phyloP scores from a whole-genome alignment of 2,888 invertebrate genomes.

The Torymus texanus region DNA sequence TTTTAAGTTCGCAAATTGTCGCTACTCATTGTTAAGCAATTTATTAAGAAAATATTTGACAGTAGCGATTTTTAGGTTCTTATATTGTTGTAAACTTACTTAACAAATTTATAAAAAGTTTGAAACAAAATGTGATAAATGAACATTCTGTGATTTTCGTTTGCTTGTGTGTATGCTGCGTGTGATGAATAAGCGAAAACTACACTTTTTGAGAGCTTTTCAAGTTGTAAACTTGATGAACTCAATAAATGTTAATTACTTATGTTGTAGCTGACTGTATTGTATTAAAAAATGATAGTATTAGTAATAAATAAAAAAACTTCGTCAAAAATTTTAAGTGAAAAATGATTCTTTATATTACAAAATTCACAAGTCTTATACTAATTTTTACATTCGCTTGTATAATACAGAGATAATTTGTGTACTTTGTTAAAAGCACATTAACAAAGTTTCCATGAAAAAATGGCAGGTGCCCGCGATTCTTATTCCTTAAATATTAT shows the following conservation, averaged over 20 bases:
- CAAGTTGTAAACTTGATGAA: conserved; percentile 35
- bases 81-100: not conserved
- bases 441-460: conserved; percentile 34
- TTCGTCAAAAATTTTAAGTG: conserved; percentile 40
- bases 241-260: conserved; percentile 49
- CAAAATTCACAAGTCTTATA: conserved; percentile 55
- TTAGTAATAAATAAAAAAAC: conserved; percentile 48
- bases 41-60: no score
- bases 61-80: no score
- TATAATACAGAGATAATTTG: conserved; percentile 47
- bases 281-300: conserved; percentile 22
- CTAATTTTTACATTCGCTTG: conserved; percentile 47
- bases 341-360: conserved; percentile 55
- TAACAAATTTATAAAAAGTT: conserved; percentile 24
- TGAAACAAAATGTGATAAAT: conserved; percentile 46
- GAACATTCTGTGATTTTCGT: conserved; percentile 47
- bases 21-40: no score
- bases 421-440: conserved; percentile 7
- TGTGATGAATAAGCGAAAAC: conserved; percentile 23
- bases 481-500: conserved; percentile 34
- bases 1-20: no score
- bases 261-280: conserved; percentile 45
- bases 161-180: conserved; percentile 39
- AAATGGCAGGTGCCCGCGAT: conserved; percentile 19
- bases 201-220: conserved; percentile 26